These are phyloP conservation scores for Lomographa bimaculata DNA, from an alignment of 2,888 invertebrate species.

Conservation along the genomic window DNA sequence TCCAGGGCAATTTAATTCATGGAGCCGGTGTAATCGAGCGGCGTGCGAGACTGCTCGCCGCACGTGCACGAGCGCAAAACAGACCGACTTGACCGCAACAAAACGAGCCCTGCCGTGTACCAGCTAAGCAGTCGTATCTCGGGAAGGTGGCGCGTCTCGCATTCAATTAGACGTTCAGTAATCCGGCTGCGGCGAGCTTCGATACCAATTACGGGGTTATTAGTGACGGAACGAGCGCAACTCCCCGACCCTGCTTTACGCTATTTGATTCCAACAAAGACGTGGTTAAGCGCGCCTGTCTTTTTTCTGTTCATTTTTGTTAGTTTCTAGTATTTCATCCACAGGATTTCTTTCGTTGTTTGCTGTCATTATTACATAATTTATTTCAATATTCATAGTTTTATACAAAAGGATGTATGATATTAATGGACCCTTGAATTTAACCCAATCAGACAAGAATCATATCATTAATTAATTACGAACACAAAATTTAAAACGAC, in stretches of 20 bases:
- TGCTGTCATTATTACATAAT: no score
- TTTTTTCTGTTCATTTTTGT: slow-evolving; percentile 7
- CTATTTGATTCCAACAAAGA: slow-evolving; percentile 44
- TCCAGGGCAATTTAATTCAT: slow-evolving; percentile 72
- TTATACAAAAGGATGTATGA: no score
- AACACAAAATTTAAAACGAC: no score
- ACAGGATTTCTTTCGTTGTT: no score
- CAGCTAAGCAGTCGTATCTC: slow-evolving; percentile 32
- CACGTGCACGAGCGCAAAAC: slow-evolving; percentile 67
- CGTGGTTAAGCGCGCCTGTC: slow-evolving; percentile 15
- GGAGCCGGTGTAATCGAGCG: slow-evolving; percentile 67
- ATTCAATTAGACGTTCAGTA: slow-evolving; percentile 83
- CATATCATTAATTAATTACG: no score
- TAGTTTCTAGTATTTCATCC: slow-evolving; percentile 12
- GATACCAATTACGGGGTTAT: slow-evolving; percentile 83
- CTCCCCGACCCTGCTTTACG: slow-evolving; percentile 42
- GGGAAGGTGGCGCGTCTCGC: slow-evolving; percentile 64
- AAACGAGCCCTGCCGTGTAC: slow-evolving; percentile 49
- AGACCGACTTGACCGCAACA: slow-evolving; percentile 75
- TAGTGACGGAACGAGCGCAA: slow-evolving; percentile 71
- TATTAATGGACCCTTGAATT: no score
- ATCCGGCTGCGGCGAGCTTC: slow-evolving; percentile 81
- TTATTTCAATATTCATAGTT: no score
- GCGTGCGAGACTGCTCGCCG: slow-evolving; percentile 42
- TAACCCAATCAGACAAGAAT: no score